A percentile compares a stretch with the other conserved stretches of the same genome.
These are phyloP conservation scores for Enteromius afrohamiltoni DNA, from an alignment of 2,797 vertebrate genomes.

Conservation along the genomic window DNA sequence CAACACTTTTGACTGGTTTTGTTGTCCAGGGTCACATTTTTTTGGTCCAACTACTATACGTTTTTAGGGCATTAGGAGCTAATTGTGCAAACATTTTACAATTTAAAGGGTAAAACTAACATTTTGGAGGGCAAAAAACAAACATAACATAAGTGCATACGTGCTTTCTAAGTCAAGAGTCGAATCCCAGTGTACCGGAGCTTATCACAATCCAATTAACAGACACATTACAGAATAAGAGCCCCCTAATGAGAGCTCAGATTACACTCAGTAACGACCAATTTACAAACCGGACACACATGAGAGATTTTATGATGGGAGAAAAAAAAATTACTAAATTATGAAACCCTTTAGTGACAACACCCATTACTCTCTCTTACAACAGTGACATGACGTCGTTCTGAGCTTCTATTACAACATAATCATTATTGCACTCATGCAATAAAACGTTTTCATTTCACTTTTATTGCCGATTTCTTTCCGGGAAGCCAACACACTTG, in stretches of 20 bases:
- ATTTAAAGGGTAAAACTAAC: not conserved
- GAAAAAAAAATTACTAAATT: not conserved
- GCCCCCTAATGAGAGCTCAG: slow-evolving; percentile 50
- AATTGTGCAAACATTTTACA: not conserved
- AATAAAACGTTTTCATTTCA: not conserved
- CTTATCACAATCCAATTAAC: slow-evolving; percentile 50
- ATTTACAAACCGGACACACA: slow-evolving; percentile 60
- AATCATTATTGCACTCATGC: not conserved
- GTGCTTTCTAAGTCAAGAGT: not conserved
- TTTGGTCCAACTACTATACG: not conserved
- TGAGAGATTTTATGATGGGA: not conserved
- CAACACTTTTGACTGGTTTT: no score
- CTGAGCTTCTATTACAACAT: not conserved
- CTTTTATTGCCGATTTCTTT: not conserved
- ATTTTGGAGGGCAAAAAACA: not conserved
- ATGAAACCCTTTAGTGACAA: not conserved
- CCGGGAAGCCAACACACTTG: not conserved
- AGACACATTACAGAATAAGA: slow-evolving; percentile 57
- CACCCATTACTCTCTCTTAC: not conserved
- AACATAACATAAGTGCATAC: not conserved
- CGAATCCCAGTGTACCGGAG: not conserved
- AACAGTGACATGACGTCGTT: not conserved
- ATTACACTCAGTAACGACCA: slow-evolving; percentile 64
- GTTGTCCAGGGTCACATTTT: no score
- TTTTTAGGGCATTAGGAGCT: not conserved